phyloP scores from a whole-genome alignment of 2,888 invertebrate genomes.

The Herminia tarsipennalis region DNA sequence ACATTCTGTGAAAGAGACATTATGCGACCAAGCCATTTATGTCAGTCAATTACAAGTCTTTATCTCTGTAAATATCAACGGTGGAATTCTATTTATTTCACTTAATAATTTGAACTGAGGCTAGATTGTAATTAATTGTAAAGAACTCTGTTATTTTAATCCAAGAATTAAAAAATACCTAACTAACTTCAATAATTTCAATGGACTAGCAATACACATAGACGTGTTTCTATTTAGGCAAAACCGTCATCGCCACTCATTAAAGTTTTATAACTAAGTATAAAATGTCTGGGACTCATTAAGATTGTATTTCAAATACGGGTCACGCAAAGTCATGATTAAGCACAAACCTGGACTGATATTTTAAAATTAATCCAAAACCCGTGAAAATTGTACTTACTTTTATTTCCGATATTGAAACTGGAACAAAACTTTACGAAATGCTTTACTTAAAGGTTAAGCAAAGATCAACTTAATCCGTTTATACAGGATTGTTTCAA shows the following conservation, averaged over 20 bases:
- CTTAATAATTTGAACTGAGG: too few relatives aligned
- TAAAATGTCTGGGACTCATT: constrained; percentile 21
- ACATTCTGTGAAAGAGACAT: too few relatives aligned
- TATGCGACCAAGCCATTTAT: too few relatives aligned
- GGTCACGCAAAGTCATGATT: constrained; percentile 3
- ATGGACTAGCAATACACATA: too few relatives aligned
- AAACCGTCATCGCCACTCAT: not conserved
- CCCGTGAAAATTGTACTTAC: constrained; percentile 15
- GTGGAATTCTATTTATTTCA: too few relatives aligned
- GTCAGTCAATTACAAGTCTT: too few relatives aligned
- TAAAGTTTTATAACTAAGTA: constrained; percentile 2
- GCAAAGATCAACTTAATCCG: constrained; percentile 13
- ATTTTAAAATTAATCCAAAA: constrained; percentile 15
- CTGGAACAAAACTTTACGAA: constrained; percentile 23
- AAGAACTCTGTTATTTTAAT: too few relatives aligned
- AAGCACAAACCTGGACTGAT: constrained; percentile 12
- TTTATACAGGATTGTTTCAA: constrained; percentile 10
- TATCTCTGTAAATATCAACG: too few relatives aligned
- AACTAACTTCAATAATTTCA: too few relatives aligned
- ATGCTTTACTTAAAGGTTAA: constrained; percentile 21
- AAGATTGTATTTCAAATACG: constrained; percentile 14
- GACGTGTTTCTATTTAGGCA: too few relatives aligned
- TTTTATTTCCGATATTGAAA: constrained; percentile 22
- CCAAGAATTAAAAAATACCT: too few relatives aligned
- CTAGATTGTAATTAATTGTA: too few relatives aligned